phyloP scores from a whole-genome alignment of 2,113 vertebrate species.

The Hippolais icterina region DNA sequence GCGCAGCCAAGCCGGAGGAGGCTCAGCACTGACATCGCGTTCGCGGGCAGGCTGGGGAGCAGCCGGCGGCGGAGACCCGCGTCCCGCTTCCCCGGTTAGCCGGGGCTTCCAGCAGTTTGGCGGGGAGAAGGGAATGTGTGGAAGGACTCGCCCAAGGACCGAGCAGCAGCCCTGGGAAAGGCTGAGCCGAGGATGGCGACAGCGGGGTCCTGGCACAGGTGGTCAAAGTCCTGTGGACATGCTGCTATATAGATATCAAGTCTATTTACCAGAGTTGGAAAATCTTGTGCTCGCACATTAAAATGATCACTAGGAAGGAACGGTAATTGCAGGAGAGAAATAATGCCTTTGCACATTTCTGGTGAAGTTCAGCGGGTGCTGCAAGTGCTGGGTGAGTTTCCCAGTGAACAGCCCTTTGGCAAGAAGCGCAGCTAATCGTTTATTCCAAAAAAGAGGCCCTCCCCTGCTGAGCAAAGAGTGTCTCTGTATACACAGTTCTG shows the following conservation, averaged over 20 bases:
- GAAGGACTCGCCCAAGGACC: background rate
- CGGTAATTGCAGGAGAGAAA: background rate
- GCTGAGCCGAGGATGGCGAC: background rate
- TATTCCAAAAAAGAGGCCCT: constrained; percentile 40
- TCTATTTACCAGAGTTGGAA: background rate
- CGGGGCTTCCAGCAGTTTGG: rapidly evolving
- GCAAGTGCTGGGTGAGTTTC: background rate
- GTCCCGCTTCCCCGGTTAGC: background rate
- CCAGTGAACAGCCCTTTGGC: background rate
- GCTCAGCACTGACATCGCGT: rapidly evolving
- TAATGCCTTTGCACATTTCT: background rate
- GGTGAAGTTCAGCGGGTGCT: background rate
- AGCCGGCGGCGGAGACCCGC: background rate
- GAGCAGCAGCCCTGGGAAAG: background rate
- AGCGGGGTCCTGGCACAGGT: background rate
- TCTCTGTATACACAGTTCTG: background rate
- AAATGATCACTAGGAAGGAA: background rate
- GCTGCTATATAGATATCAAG: background rate
- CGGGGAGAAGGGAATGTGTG: background rate
- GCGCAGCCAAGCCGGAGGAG: background rate
- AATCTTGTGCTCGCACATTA: background rate
- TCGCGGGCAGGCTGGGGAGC: background rate
- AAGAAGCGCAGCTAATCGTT: background rate
- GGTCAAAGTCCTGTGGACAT: background rate
- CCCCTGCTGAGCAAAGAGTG: background rate